These are phyloP conservation scores for Keiferia lycopersicella DNA, from an alignment of 2,888 invertebrate genomes.

Conservation along the genomic window DNA sequence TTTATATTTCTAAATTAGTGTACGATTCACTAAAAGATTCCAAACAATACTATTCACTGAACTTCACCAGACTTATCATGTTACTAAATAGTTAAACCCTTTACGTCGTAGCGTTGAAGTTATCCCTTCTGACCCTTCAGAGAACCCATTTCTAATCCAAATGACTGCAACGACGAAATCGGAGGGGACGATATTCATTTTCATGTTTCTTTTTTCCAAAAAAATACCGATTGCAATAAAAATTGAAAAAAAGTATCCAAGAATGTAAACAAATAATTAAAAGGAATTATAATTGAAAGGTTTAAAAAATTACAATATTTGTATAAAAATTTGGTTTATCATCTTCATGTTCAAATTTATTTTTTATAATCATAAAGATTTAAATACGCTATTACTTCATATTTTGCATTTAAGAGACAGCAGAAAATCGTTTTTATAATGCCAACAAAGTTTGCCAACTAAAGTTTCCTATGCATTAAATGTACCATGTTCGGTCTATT, in stretches of 20 bases:
- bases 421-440: background rate
- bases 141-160: constrained; percentile 32
- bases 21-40: background rate
- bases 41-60: constrained; percentile 30
- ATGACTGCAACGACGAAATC: constrained; percentile 38
- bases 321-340: no score
- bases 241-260: constrained; percentile 49
- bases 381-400: no score
- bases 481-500: background rate
- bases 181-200: constrained; percentile 48
- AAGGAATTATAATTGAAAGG: constrained; percentile 45
- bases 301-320: no score
- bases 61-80: constrained; percentile 31
- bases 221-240: constrained; percentile 41
- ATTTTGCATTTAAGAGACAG: no score
- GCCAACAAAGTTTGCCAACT: background rate
- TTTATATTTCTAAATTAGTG: no score
- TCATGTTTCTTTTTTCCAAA: constrained; percentile 48
- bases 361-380: no score
- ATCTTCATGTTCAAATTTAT: no score
- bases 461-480: background rate
- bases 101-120: constrained; percentile 32
- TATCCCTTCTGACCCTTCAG: constrained; percentile 40
- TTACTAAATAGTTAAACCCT: constrained; percentile 29
- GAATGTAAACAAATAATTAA: constrained; percentile 44